Conservation (phyloP, 1,140 invertebrate species). For the Drosophila tani region DNA sequence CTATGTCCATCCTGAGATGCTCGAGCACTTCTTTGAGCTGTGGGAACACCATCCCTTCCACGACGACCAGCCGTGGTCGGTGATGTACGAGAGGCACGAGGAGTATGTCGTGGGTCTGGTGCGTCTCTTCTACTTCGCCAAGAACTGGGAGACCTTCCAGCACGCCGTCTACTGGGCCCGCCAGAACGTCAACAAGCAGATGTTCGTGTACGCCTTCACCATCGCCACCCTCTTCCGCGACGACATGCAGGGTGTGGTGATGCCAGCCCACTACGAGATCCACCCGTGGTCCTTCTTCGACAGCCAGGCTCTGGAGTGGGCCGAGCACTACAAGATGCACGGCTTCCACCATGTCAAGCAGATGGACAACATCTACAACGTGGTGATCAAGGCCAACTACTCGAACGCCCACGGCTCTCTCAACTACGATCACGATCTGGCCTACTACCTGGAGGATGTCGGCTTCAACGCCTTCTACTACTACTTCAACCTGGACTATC, state of each 20-base stretch:
- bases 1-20: constrained; percentile 85
- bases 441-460: constrained; percentile 90
- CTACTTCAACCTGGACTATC: constrained; percentile 86
- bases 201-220: constrained; percentile 87
- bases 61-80: constrained; percentile 86
- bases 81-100: constrained; percentile 85
- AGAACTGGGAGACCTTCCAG: constrained; percentile 89
- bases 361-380: constrained; percentile 85
- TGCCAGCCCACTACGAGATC: constrained; percentile 88
- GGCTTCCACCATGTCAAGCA: constrained; percentile 85
- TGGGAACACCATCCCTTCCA: constrained; percentile 86
- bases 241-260: constrained; percentile 86
- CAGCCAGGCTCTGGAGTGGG: constrained; percentile 86
- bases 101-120: constrained; percentile 86
- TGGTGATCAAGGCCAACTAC: constrained; percentile 87
- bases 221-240: constrained; percentile 86
- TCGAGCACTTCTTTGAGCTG: constrained; percentile 85
- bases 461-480: constrained; percentile 89
- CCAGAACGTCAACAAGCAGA: constrained; percentile 87
- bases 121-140: constrained; percentile 87
- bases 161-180: constrained; percentile 88
- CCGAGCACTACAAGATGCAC: constrained; percentile 87
- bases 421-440: constrained; percentile 86
- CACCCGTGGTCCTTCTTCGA: constrained; percentile 88
- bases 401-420: constrained; percentile 85